phyloP scores from a whole-genome alignment of 2,113 vertebrate genomes.

The Pangasianodon gigas region DNA sequence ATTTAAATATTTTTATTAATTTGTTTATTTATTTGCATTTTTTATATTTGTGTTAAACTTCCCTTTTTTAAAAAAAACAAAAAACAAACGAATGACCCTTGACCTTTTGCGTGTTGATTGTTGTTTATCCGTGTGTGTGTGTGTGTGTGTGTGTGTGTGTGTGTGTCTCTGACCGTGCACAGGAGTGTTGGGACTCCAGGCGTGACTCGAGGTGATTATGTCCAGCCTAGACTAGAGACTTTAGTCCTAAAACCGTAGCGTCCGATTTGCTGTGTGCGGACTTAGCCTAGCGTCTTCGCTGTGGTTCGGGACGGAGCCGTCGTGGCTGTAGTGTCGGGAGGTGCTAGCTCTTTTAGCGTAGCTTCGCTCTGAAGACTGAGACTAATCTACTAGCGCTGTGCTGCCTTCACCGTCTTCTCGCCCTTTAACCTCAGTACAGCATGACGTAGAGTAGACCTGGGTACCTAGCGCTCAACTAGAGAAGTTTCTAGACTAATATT shows the following conservation, averaged over 20 bases:
- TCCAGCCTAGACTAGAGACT: slow-evolving; percentile 77
- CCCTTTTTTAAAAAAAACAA: neutral
- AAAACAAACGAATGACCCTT: neutral
- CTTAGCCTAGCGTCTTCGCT: slow-evolving; percentile 75
- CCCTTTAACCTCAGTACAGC: slow-evolving; percentile 74
- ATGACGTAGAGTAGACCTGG: slow-evolving; percentile 75
- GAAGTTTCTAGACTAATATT: slow-evolving; percentile 77
- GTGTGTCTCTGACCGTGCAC: slow-evolving; percentile 75
- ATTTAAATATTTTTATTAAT: too few species aligned
- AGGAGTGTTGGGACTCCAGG: slow-evolving; percentile 79
- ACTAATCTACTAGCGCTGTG: slow-evolving; percentile 79
- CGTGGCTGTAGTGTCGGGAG: slow-evolving; percentile 68
- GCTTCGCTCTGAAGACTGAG: slow-evolving; percentile 72
- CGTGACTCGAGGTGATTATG: slow-evolving; percentile 81
- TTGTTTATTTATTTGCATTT: neutral
- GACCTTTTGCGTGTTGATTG: slow-evolving; percentile 67
- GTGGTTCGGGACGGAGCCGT: slow-evolving; percentile 42
- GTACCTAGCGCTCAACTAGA: slow-evolving; percentile 73
- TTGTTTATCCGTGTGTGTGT: slow-evolving; percentile 66
- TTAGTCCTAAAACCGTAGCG: slow-evolving; percentile 78
- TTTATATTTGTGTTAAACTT: neutral
- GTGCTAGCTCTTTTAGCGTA: slow-evolving; percentile 70
- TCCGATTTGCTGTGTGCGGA: slow-evolving; percentile 70
- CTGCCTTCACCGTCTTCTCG: slow-evolving; percentile 74
- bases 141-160: slow-evolving; percentile 74